phyloP scores from a whole-genome alignment of 2,888 invertebrate genomes.

The Theristus sp. region DNA sequence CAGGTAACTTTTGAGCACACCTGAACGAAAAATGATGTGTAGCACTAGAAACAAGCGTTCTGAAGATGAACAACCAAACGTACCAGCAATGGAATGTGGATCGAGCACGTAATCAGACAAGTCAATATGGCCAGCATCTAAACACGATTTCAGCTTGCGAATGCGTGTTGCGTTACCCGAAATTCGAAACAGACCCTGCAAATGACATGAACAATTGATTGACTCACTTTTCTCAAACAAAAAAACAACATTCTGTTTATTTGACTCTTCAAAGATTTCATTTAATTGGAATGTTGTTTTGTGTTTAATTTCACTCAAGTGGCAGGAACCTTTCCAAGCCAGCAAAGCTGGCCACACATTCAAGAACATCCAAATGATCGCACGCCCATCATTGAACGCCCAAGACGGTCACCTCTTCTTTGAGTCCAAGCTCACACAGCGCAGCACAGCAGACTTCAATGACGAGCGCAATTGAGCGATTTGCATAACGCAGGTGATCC shows the following conservation, averaged over 20 bases:
- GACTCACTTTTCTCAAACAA: too few species aligned
- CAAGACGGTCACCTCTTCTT: conserved; percentile 48
- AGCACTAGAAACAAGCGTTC: too few species aligned
- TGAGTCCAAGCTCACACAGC: conserved; percentile 57
- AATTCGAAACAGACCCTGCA: conserved; percentile 62
- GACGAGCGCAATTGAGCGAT: conserved; percentile 62
- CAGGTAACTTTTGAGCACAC: conserved; percentile 72
- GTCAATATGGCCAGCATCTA: conserved; percentile 20
- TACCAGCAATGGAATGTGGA: conserved; percentile 72
- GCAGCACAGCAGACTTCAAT: conserved; percentile 73
- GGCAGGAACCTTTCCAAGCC: too few species aligned
- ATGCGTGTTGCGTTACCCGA: conserved; percentile 74
- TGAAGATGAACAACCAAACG: too few species aligned
- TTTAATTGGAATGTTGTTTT: conserved; percentile 54
- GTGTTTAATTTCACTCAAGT: background rate
- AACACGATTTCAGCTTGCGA: conserved; percentile 54
- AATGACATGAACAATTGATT: too few species aligned
- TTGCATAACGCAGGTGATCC: conserved; percentile 64
- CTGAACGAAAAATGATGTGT: too few species aligned
- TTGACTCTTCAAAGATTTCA: too few species aligned
- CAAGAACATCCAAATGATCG: too few species aligned
- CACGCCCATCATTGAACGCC: background rate
- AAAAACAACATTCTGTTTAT: too few species aligned
- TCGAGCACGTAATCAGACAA: conserved; percentile 51
- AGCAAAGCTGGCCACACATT: too few species aligned